Conservation (phyloP, 2,113 vertebrate genomes). For the Sceloporus tristichus region DNA sequence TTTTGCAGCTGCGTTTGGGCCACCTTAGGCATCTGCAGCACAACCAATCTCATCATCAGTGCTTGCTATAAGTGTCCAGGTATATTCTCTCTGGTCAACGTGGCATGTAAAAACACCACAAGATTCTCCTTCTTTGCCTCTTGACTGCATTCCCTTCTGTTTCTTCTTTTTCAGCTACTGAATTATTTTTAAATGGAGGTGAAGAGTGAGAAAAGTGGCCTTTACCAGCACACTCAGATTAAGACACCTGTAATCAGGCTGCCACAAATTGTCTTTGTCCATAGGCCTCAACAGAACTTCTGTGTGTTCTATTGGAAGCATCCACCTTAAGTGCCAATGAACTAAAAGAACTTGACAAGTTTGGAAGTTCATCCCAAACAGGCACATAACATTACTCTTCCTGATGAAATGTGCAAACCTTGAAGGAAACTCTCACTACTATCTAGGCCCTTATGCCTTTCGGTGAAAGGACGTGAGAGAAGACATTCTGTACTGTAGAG, state of each 20-base stretch:
- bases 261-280: neutral
- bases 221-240: neutral
- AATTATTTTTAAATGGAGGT: too few species aligned
- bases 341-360: neutral
- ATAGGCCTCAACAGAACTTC: neutral
- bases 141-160: neutral
- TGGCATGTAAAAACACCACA: neutral
- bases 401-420: neutral
- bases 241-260: neutral
- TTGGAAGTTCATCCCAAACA: neutral
- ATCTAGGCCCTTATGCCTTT: neutral
- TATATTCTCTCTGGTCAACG: neutral
- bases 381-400: neutral
- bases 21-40: too few species aligned
- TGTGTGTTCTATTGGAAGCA: too few species aligned
- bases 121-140: neutral
- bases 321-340: too few species aligned
- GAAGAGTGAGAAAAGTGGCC: neutral
- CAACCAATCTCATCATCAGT: neutral
- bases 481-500: too few species aligned
- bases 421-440: neutral
- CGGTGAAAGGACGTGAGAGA: too few species aligned
- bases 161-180: neutral
- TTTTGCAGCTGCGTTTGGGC: too few species aligned
- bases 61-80: neutral